A percentile compares a stretch with the other conserved stretches of the same genome.
Evolutionary conservation across 2,797 vertebrate species (phyloP).

Genomic region (Spondyliosoma cantharus): DNA sequence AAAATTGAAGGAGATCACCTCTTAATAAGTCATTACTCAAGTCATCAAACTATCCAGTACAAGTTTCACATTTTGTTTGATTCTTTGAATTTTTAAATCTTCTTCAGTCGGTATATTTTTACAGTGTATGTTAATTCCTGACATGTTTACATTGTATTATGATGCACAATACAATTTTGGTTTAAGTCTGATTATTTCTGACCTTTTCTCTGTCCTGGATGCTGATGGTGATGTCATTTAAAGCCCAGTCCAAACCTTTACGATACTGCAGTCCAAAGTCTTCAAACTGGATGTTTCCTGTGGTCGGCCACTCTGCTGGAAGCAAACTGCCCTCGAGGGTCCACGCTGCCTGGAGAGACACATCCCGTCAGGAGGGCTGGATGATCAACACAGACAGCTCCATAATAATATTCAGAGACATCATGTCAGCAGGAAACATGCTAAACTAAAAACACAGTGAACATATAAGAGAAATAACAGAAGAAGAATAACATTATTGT

Average conservation of each 20-base stretch:
- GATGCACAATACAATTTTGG: neutral
- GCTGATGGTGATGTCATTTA: conserved; percentile 82
- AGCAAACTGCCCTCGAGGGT: conserved; percentile 65
- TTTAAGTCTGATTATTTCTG: conserved; percentile 10
- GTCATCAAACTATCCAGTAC: no score
- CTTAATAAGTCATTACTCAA: no score
- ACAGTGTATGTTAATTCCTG: neutral
- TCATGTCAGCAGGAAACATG: neutral
- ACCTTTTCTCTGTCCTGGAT: conserved; percentile 89
- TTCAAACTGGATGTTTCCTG: conserved; percentile 87
- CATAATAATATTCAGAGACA: neutral
- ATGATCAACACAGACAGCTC: neutral
- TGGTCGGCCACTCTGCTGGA: conserved; percentile 81
- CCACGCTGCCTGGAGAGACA: conserved; percentile 85
- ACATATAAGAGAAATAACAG: neutral
- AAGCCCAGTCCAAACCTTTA: conserved; percentile 85
- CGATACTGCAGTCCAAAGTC: conserved; percentile 87
- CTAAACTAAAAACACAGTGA: neutral
- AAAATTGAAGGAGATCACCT: neutral
- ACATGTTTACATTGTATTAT: neutral
- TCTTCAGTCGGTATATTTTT: neutral
- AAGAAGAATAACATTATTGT: no score
- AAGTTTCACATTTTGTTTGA: neutral
- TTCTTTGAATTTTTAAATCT: neutral
- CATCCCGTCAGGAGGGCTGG: neutral